phyloP scores from a whole-genome alignment of 1,140 invertebrate genomes.

The Eciton burchellii region DNA sequence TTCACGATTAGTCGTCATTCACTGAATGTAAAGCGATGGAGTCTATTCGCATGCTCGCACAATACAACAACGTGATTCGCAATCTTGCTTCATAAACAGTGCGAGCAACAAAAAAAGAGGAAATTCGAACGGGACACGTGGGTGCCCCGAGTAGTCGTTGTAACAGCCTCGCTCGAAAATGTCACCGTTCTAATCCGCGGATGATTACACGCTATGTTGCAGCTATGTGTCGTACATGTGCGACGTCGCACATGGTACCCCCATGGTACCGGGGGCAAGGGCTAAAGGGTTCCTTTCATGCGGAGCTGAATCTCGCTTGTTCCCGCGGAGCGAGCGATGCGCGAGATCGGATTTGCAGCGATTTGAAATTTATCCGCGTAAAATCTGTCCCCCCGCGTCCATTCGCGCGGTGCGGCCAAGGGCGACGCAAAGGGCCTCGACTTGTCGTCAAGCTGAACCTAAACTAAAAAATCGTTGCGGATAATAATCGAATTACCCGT shows the following conservation, averaged over 20 bases:
- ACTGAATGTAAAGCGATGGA: too few species aligned
- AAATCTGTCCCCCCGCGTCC: conserved; percentile 75
- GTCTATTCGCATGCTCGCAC: too few species aligned
- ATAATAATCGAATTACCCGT: conserved; percentile 14
- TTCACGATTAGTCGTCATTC: too few species aligned
- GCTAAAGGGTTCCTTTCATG: conserved; percentile 76
- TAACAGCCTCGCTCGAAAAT: conserved; percentile 53
- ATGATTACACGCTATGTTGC: conserved; percentile 82
- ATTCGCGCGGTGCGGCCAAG: not conserved
- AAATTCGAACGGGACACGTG: not conserved
- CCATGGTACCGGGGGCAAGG: conserved; percentile 54
- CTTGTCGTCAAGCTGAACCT: not conserved
- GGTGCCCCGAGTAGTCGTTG: not conserved
- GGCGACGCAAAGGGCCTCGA: not conserved
- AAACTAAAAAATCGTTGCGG: conserved; percentile 5
- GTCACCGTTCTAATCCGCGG: conserved; percentile 67
- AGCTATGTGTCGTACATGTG: conserved; percentile 72
- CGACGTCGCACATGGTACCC: conserved; percentile 74
- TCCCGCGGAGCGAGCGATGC: conserved; percentile 76
- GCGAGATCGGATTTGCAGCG: conserved; percentile 82
- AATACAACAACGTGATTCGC: not conserved
- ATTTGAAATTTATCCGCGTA: conserved; percentile 85
- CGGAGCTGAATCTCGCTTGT: conserved; percentile 54
- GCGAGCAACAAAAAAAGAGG: not conserved
- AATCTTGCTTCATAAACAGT: not conserved